phyloP scores from a whole-genome alignment of 2,888 invertebrate genomes.

The Mesodorylaimus sp. region DNA sequence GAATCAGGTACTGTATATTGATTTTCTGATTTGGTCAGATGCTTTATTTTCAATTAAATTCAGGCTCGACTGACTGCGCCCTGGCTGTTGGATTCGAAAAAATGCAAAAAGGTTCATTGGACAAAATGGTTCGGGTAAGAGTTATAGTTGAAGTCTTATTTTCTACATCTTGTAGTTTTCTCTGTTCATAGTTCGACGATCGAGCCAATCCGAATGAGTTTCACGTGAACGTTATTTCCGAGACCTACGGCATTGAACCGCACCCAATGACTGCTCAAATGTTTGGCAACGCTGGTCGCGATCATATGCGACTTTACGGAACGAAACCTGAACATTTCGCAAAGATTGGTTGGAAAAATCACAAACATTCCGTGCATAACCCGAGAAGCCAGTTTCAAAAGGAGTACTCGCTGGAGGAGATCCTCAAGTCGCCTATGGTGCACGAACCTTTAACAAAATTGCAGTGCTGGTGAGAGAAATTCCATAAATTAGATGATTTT shows the following conservation, averaged over 20 bases:
- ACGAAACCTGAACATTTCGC: slow-evolving; percentile 79
- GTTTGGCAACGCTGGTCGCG: slow-evolving; percentile 85
- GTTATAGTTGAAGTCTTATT: background rate
- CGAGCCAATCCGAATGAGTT: slow-evolving; percentile 47
- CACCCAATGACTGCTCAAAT: slow-evolving; percentile 80
- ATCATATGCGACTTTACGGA: slow-evolving; percentile 85
- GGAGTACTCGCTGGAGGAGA: slow-evolving; percentile 73
- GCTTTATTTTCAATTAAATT: slow-evolving; percentile 10
- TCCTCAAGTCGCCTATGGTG: slow-evolving; percentile 64
- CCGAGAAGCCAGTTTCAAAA: slow-evolving; percentile 88
- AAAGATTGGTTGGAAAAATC: slow-evolving; percentile 94
- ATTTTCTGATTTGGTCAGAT: background rate
- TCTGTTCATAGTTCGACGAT: slow-evolving; percentile 15
- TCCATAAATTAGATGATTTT: background rate
- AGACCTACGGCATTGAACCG: slow-evolving; percentile 55
- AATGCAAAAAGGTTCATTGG: slow-evolving; percentile 79
- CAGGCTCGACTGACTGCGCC: slow-evolving; percentile 58
- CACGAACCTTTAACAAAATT: slow-evolving; percentile 81
- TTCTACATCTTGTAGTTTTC: background rate
- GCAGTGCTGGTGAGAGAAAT: slow-evolving; percentile 55
- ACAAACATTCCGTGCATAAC: slow-evolving; percentile 85
- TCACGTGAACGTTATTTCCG: slow-evolving; percentile 64
- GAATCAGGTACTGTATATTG: slow-evolving; percentile 48
- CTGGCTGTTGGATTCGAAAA: slow-evolving; percentile 92
- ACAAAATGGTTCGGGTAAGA: slow-evolving; percentile 43